A percentile compares a stretch with the other conserved stretches of the same genome.
Conservation (phyloP, 2,797 vertebrate species). For the Morus bassanus region DNA sequence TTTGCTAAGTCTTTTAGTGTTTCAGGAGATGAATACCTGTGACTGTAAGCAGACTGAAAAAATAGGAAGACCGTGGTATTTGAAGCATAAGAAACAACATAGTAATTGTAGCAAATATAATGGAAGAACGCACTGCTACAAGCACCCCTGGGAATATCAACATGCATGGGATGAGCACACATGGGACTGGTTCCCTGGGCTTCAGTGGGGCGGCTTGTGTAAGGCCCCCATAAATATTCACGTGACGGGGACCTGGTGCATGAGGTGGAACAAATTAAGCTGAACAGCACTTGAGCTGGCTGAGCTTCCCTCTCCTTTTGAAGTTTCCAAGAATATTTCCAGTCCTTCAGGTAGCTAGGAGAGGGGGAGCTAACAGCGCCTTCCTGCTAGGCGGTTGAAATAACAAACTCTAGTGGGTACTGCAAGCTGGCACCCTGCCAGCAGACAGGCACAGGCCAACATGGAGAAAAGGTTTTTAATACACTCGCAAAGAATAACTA, state of each 20-base stretch:
- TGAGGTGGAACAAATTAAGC: conserved; percentile 10
- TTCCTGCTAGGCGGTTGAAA: conserved; percentile 40
- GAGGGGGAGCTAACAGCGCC: neutral
- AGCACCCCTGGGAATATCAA: neutral
- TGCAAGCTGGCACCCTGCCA: conserved; percentile 44
- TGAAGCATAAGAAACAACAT: neutral
- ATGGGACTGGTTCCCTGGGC: neutral
- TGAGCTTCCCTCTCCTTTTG: neutral
- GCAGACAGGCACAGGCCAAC: conserved; percentile 62
- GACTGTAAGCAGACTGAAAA: neutral
- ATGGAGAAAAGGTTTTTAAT: conserved; percentile 67
- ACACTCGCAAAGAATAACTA: conserved; percentile 68
- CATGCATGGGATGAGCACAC: accelerated
- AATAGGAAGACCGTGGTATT: neutral
- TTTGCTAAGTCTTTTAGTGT: neutral
- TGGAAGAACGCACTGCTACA: neutral
- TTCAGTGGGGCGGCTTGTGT: accelerated
- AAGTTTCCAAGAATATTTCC: conserved; percentile 25
- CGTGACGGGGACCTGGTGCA: accelerated
- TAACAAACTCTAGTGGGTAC: conserved; percentile 65
- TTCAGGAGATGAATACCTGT: neutral
- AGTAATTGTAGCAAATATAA: neutral
- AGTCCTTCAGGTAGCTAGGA: conserved; percentile 35
- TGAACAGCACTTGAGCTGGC: conserved; percentile 17
- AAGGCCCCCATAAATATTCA: neutral